Conservation (phyloP, 1,140 invertebrate genomes). For the Liolophura sinensis region DNA sequence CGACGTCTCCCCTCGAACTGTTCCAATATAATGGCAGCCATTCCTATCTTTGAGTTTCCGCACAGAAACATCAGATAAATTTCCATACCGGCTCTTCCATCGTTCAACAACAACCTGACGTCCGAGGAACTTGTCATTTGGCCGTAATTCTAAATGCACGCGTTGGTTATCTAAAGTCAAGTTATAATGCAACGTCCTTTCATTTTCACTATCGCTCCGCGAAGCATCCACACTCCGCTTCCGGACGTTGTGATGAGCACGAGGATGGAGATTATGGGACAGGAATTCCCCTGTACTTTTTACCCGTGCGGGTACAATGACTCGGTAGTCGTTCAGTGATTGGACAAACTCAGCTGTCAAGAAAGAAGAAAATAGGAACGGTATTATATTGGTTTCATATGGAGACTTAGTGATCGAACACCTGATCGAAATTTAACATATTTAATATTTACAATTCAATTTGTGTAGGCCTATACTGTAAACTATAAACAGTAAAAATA, state of each 20-base stretch:
- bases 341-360: constrained; percentile 40
- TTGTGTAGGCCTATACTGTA: too few relatives aligned
- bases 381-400: too few relatives aligned
- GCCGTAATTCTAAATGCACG: constrained; percentile 65
- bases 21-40: constrained; percentile 76
- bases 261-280: constrained; percentile 61
- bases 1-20: constrained; percentile 67
- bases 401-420: too few relatives aligned
- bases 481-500: too few relatives aligned
- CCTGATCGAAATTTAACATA: too few relatives aligned
- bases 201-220: constrained; percentile 22
- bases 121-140: constrained; percentile 70
- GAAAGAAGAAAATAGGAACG: constrained; percentile 12
- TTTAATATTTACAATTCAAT: too few relatives aligned
- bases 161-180: constrained; percentile 62
- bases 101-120: constrained; percentile 74
- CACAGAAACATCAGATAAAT: constrained; percentile 41
- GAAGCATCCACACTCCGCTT: constrained; percentile 18
- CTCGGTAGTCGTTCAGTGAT: constrained; percentile 58
- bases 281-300: constrained; percentile 62
- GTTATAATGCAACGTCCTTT: constrained; percentile 63
- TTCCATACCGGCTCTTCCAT: constrained; percentile 60
- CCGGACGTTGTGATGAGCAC: constrained; percentile 10
- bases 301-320: constrained; percentile 66
- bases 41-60: constrained; percentile 10